These are phyloP conservation scores for Drosophila novamexicana DNA, from an alignment of 1,140 invertebrate species.

Conservation along the genomic window DNA sequence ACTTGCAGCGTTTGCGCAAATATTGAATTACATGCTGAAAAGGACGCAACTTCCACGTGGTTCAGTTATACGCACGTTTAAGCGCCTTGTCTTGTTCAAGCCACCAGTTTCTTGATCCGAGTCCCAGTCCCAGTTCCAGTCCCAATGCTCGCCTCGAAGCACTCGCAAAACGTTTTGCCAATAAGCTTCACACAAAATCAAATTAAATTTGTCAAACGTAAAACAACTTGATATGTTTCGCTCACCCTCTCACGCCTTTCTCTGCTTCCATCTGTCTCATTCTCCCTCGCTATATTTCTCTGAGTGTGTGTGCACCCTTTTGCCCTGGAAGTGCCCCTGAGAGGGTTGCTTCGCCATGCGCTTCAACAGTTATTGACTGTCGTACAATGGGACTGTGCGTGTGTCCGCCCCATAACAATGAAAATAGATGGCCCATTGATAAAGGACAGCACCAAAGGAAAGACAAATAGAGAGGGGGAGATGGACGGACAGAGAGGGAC, in stretches of 20 bases:
- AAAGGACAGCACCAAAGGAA: constrained; percentile 32
- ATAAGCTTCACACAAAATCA: constrained; percentile 83
- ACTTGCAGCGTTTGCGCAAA: constrained; percentile 21
- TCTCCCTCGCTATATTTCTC: background rate
- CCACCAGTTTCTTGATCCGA: background rate
- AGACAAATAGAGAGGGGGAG: constrained; percentile 1
- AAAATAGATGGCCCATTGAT: constrained; percentile 77
- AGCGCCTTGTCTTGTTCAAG: constrained; percentile 15
- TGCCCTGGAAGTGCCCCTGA: constrained; percentile 20
- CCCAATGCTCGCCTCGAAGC: constrained; percentile 4
- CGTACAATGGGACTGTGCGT: constrained; percentile 52
- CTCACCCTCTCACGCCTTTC: constrained; percentile 26
- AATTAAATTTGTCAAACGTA: constrained; percentile 83
- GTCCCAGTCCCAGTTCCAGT: background rate
- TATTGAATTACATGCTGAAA: constrained; percentile 46
- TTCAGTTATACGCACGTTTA: constrained; percentile 56
- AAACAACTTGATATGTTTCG: constrained; percentile 78
- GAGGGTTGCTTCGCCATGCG: constrained; percentile 22
- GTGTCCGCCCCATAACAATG: constrained; percentile 72
- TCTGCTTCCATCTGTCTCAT: background rate
- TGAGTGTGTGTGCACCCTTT: constrained; percentile 19
- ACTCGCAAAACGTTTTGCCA: constrained; percentile 74
- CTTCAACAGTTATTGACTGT: constrained; percentile 50
- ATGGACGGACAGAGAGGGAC: background rate
- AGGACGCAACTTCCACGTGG: constrained; percentile 25